Percentiles rank a stretch among this genome's conserved stretches.
These are phyloP conservation scores for Asobara japonica DNA, from an alignment of 1,140 invertebrate genomes.

Conservation along the genomic window DNA sequence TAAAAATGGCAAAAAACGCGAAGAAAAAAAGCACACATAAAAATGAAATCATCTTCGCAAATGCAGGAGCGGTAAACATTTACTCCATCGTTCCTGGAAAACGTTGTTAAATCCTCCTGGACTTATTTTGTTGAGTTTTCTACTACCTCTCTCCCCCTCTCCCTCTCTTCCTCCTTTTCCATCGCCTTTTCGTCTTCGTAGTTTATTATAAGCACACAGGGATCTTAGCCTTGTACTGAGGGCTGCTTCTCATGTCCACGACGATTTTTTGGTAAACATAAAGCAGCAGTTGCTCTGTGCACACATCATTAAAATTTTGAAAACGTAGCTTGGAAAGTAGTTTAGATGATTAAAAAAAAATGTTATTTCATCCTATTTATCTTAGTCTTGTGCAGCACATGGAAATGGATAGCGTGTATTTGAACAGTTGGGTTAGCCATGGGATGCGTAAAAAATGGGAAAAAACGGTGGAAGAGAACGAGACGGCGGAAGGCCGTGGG, in stretches of 20 bases:
- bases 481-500: background rate
- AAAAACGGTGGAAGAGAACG: background rate
- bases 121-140: conserved; percentile 8
- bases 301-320: conserved; percentile 31
- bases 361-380: background rate
- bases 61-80: conserved; percentile 16
- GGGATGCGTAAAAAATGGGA: background rate
- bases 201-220: conserved; percentile 35
- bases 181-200: background rate
- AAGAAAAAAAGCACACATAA: background rate
- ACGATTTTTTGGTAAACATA: conserved; percentile 20
- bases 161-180: background rate
- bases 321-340: background rate
- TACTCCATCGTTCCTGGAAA: conserved; percentile 17
- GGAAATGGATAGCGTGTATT: background rate
- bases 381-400: background rate
- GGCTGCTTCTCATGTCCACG: background rate
- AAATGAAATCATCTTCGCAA: background rate
- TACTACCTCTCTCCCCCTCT: background rate
- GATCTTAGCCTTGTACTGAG: background rate
- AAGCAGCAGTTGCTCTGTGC: conserved; percentile 23
- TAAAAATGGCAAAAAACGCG: background rate
- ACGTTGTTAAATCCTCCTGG: background rate
- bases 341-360: background rate
- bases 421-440: background rate